These are phyloP conservation scores for Drosophila sucinea DNA, from an alignment of 1,140 invertebrate genomes.

Conservation along the genomic window DNA sequence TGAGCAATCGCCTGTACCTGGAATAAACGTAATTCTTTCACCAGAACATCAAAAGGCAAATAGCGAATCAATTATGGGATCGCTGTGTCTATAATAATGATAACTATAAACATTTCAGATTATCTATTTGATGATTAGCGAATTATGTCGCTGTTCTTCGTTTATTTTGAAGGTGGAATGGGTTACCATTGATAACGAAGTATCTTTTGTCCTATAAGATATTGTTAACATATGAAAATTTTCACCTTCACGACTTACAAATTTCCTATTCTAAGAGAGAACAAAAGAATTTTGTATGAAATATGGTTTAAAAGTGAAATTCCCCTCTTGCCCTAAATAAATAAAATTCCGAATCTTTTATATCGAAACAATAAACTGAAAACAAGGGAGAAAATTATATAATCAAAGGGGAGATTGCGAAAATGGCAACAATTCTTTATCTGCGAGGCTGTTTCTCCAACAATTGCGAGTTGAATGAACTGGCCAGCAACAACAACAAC, in stretches of 20 bases:
- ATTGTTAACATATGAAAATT: too few relatives aligned
- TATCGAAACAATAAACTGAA: not conserved
- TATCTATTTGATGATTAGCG: too few relatives aligned
- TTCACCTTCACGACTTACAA: not conserved
- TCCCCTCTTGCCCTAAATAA: not conserved
- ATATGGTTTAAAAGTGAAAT: constrained; percentile 1
- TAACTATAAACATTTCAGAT: too few relatives aligned
- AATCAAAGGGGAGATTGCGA: not conserved
- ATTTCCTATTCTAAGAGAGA: not conserved
- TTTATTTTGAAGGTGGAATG: too few relatives aligned
- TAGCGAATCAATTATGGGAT: too few relatives aligned
- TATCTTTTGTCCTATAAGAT: too few relatives aligned
- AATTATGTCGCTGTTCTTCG: too few relatives aligned
- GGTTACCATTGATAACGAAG: too few relatives aligned
- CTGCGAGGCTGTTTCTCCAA: constrained; percentile 4
- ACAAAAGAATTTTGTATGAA: not conserved
- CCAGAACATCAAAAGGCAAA: too few relatives aligned
- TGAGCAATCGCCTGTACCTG: too few relatives aligned
- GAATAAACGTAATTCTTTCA: too few relatives aligned
- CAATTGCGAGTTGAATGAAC: constrained; percentile 69
- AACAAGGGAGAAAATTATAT: not conserved
- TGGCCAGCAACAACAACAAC: constrained; percentile 15
- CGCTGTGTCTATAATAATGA: too few relatives aligned
- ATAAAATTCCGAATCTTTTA: not conserved
- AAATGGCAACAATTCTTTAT: not conserved